Base-by-base conservation (phyloP, 2,113 vertebrate genomes). In the Amblyopsis rosae region DNA sequence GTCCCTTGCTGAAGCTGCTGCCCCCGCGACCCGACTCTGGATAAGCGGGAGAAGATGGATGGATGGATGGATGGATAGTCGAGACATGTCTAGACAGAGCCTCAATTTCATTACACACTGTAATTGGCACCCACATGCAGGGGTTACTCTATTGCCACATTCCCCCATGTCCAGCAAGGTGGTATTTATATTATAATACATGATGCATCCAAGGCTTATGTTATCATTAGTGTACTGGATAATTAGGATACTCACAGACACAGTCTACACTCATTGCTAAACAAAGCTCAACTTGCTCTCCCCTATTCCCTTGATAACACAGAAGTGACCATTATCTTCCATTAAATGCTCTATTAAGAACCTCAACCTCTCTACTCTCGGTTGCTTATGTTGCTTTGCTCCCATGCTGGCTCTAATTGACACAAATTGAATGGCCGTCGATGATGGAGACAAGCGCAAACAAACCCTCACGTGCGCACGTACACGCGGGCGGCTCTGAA, bases 41-140 rank as follows among this genome's bases (percentile, higher is more conserved):
- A n/a, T n/a, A n/a, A n/a, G n/a, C n/a, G n/a, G n/a, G n/a, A n/a
- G n/a, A n/a, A n/a, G n/a, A n/a, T n/a, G n/a, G n/a, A n/a, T n/a
- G n/a, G n/a, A n/a, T n/a, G n/a, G n/a, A n/a, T n/a, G n/a, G n/a
- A n/a, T n/a, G n/a, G n/a, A n/a, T n/a, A 32, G 59, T 59, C 67
- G 58, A 48, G 53, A 65, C 62, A 70, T 13, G 45, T 63, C 48
- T 35, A 56, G 53, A 69, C 67, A 48, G 63, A 56, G 68, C 60
- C 62, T 66, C 49, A 65, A 64, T 69, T 63, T 77, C 71, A 70
- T 74, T 53, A 19, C 47, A 7, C 41, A 41, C 72, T 81, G 48
- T 84, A 86, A 85, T 85, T 88, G 79, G 75, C 81, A 84, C 81
- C 73, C 75, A 79, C 65, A 79, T 85, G 75, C 75, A 77, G 77